Conservation (phyloP, 35 echinoderm and acorn worm species). For the Patiria miniata region DNA sequence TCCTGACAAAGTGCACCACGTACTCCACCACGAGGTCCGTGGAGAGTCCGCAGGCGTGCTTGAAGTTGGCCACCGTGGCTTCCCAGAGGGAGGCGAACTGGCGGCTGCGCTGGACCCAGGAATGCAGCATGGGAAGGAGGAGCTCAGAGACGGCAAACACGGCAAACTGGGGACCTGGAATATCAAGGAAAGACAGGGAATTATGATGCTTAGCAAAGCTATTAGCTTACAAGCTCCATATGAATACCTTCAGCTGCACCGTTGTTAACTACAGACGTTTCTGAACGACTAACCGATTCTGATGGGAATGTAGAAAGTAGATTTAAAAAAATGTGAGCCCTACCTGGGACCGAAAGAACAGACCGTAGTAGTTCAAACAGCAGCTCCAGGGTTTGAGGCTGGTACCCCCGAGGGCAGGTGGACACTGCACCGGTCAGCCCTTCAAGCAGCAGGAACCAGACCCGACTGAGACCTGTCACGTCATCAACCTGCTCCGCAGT, state of each 20-base stretch:
- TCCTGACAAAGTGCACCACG: constrained; percentile 54
- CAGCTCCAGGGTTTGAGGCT: constrained; percentile 90
- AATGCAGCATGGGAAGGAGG: constrained; percentile 94
- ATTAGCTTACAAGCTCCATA: too few species aligned
- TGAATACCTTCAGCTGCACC: too few species aligned
- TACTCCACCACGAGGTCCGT: constrained; percentile 93
- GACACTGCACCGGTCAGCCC: constrained; percentile 88
- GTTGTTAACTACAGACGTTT: too few species aligned
- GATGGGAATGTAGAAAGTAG: neutral
- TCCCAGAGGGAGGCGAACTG: constrained; percentile 90
- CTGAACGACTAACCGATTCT: too few species aligned
- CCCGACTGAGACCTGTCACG: constrained; percentile 83
- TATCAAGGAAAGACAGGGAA: too few species aligned
- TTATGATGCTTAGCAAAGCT: too few species aligned
- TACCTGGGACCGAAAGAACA: constrained; percentile 77
- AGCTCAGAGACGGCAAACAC: constrained; percentile 89
- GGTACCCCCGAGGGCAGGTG: constrained; percentile 75
- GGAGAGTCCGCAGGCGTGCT: constrained; percentile 95
- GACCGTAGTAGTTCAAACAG: constrained; percentile 88
- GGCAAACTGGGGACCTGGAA: constrained; percentile 20
- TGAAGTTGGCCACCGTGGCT: constrained; percentile 91
- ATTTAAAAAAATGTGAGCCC: neutral
- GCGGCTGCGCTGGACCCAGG: constrained; percentile 85
- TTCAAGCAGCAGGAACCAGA: constrained; percentile 93
- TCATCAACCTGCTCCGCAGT: constrained; percentile 87